Evolutionary conservation across 2,113 vertebrate genomes (phyloP).

Genomic region (Aegotheles bennettii): DNA sequence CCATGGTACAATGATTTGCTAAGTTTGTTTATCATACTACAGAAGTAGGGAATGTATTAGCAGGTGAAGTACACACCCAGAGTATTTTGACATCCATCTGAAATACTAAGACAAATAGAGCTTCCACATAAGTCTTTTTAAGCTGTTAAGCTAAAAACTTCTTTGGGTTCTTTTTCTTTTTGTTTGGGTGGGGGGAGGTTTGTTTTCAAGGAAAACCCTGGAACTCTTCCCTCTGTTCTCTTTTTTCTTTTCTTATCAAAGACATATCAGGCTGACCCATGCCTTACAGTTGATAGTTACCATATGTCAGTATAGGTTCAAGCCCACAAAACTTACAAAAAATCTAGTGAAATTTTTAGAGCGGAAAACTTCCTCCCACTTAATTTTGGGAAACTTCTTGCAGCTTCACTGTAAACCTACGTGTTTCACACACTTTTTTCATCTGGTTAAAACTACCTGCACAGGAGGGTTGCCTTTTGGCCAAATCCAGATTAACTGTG

Average conservation of each 20-base stretch:
- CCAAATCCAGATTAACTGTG: neutral
- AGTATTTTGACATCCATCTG: neutral
- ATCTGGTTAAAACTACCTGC: neutral
- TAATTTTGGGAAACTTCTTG: neutral
- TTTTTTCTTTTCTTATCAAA: slow-evolving; percentile 9
- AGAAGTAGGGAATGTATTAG: neutral
- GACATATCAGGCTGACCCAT: neutral
- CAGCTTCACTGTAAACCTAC: neutral
- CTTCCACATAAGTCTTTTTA: neutral
- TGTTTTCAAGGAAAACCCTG: neutral
- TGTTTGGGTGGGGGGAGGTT: rapidly evolving
- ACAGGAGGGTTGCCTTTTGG: neutral
- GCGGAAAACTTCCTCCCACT: rapidly evolving
- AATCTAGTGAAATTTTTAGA: neutral
- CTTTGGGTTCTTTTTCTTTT: too few species aligned
- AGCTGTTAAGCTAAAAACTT: neutral
- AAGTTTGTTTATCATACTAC: neutral
- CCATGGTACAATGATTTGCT: neutral
- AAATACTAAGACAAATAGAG: neutral
- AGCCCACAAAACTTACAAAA: neutral
- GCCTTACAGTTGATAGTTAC: neutral
- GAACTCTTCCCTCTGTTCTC: neutral
- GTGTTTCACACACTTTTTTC: neutral
- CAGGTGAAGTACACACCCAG: neutral
- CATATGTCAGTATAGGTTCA: neutral